Base-by-base conservation (phyloP, 2,113 vertebrate genomes). In the Trematomus loennbergii region DNA sequence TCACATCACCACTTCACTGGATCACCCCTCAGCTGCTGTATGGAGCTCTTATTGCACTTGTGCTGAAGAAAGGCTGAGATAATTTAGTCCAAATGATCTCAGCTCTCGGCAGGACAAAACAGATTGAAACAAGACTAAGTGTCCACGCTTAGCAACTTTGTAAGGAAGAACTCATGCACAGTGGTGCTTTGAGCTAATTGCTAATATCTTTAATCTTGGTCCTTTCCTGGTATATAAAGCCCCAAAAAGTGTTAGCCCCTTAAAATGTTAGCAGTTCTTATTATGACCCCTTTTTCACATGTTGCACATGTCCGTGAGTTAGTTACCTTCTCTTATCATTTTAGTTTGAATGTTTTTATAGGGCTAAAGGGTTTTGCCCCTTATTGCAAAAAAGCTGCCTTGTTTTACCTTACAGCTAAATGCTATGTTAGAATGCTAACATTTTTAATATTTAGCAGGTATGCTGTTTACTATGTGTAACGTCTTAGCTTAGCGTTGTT, bases 11-110 rank as follows among this genome's bases (percentile, higher is more conserved):
- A 10, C 49, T 52, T 85, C 75, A n/a, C 55, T 20, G 36, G 49
- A 74, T 70, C 22, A 0, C 49, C 79, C 84, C 80, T 58, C 22
- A 12, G 80, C 75, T 55, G 73, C 68, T 48, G 61, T 36, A 15
- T 2, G 33, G 59, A 68, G 29, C 25, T 48, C 55, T 16, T 55
- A 50, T 29, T 20, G n/a, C 29, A 16, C 25, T 49, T 25, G 49
- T 43, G 25, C 15, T 16, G 20, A 52, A 57, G n/a, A 57, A n/a
- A 25, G 15, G 20, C 33, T 22, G 59, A 66, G 64, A 54, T 60
- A 1, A 79, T 66, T 62, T 43, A 25, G 2, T 2, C 29, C 4
- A 6, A 13, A 25, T 53, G n/a, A 50, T 12, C 18, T 4, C 2
- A 1, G 9, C 25, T 76, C 73, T 46, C 46, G 17, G 49, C 46